phyloP scores from a whole-genome alignment of 2,113 vertebrate species.

The Leucopsar rothschildi region DNA sequence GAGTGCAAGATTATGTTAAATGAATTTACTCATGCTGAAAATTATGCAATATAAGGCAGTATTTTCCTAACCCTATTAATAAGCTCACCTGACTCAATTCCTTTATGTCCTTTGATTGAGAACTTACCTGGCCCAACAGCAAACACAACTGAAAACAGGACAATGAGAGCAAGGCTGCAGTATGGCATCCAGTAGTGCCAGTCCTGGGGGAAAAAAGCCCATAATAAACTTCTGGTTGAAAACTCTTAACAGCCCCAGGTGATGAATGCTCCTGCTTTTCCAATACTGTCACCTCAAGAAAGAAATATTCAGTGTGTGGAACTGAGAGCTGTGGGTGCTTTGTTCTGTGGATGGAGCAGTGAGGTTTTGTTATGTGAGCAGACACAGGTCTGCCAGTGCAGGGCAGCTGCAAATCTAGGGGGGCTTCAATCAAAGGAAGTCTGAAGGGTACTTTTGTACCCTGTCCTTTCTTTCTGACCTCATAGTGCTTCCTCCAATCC shows the following conservation, averaged over 20 bases:
- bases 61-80: background rate
- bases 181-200: conserved; percentile 80
- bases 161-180: conserved; percentile 80
- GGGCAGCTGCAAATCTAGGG: background rate
- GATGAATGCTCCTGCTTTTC: background rate
- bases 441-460: background rate
- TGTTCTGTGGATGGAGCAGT: background rate
- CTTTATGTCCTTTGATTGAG: background rate
- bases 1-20: background rate
- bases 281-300: background rate
- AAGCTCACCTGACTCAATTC: background rate
- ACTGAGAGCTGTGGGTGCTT: background rate
- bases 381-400: background rate
- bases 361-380: background rate
- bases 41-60: background rate
- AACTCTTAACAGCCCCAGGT: background rate
- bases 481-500: background rate
- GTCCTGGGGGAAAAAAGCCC: conserved; percentile 29
- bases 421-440: background rate
- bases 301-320: background rate
- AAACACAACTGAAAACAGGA: conserved; percentile 76
- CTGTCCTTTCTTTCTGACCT: background rate
- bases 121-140: conserved; percentile 76
- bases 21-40: background rate
- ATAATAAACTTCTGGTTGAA: background rate